Conservation (phyloP, 2,797 vertebrate genomes). For the Acanthurus leucopareius region DNA sequence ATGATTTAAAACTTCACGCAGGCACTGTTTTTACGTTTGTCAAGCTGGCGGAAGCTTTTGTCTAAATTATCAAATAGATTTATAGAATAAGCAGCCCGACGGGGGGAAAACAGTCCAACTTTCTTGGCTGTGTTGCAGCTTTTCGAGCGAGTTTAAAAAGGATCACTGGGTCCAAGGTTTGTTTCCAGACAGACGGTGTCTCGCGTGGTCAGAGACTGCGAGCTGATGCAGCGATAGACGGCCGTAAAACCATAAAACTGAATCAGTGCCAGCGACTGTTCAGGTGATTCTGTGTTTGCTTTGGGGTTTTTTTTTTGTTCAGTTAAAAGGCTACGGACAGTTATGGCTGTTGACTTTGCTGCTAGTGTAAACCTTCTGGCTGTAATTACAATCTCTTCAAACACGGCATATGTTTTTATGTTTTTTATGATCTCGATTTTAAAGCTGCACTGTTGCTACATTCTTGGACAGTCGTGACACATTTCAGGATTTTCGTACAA, state of each 20-base stretch:
- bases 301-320: background rate
- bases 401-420: background rate
- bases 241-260: constrained; percentile 66
- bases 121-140: background rate
- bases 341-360: constrained; percentile 42
- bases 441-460: constrained; percentile 3
- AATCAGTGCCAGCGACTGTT: constrained; percentile 42
- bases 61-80: constrained; percentile 1
- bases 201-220: constrained; percentile 24
- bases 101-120: constrained; percentile 12
- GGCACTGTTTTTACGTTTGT: constrained; percentile 2
- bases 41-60: constrained; percentile 19
- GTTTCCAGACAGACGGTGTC: constrained; percentile 35
- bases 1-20: constrained; percentile 22
- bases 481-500: no score
- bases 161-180: constrained; percentile 27
- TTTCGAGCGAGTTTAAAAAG: constrained; percentile 34
- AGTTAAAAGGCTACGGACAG: constrained; percentile 5
- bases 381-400: constrained; percentile 8
- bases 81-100: background rate
- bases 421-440: constrained; percentile 10
- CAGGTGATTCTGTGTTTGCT: constrained; percentile 45
- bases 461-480: no score
- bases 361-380: constrained; percentile 13
- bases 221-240: constrained; percentile 23